Evolutionary conservation across 2,888 invertebrate genomes (phyloP).

Genomic region (Lepidocyrtinus sp.): DNA sequence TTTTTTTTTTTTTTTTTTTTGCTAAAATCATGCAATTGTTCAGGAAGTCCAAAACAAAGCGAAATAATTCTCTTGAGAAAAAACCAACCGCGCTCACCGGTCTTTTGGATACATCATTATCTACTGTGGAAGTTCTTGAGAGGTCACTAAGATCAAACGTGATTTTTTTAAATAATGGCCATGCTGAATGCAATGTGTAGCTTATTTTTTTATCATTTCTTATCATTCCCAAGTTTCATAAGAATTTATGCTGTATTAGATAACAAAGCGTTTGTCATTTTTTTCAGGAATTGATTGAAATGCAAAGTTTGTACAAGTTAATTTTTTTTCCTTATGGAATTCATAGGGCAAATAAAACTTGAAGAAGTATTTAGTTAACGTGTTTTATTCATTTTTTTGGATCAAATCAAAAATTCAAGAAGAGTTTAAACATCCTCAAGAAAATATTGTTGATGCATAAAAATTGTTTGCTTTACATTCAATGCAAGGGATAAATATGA

Average conservation of each 20-base stretch:
- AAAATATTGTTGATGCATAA: no score
- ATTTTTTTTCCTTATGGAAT: no score
- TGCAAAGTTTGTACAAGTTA: no score
- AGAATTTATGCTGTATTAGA: background rate
- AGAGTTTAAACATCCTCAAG: constrained; percentile 29
- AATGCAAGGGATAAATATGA: constrained; percentile 16
- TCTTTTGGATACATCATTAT: constrained; percentile 3
- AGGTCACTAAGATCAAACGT: constrained; percentile 44
- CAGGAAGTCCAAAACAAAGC: no score
- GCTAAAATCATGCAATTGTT: no score
- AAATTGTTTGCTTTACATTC: constrained; percentile 5
- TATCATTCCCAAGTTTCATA: background rate
- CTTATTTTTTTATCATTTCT: background rate
- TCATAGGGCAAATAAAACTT: no score
- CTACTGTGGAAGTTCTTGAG: background rate
- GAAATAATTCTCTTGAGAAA: background rate
- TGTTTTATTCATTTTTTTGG: background rate
- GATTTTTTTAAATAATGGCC: constrained; percentile 38
- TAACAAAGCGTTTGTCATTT: background rate
- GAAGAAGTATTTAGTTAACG: background rate
- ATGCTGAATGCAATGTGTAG: constrained; percentile 9
- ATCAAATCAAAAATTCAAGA: constrained; percentile 40
- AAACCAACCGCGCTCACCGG: background rate
- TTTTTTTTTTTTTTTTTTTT: no score
- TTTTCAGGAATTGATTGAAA: background rate